Evolutionary conservation across 2,113 vertebrate species (phyloP), one percentile per base, ranked within the genome.

Genomic region (Aptenodytes forsteri): DNA sequence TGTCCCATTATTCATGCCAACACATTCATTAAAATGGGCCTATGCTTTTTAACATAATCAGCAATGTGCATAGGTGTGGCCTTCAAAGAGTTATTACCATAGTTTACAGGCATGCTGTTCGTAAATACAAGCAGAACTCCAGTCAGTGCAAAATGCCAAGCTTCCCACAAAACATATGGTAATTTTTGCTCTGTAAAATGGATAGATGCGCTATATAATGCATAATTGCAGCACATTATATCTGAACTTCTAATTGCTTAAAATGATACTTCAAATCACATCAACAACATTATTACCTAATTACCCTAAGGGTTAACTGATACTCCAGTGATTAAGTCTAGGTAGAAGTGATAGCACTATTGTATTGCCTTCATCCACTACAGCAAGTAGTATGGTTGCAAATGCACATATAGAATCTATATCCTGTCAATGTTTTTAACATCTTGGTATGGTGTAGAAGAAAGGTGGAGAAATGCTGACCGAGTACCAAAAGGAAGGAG

Each of bases 281-380:
- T 87, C 89, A 94, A 80, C 70, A 94, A 73, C 64, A 93, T 96
- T 97, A 97, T 90, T 95, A 93, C 75, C 85, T 93, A 93, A 97
- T 95, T 97, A 92, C 66, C 89, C 91, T 81, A 96, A 95, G 97
- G 94, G 87, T 97, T 96, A 96, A 97, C 94, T 93, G 95, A 96
- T 96, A 90, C 59, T 75, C 87, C 72, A 83, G 58, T 91, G 84
- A 95, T 96, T 89, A 89, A 93, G 50, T 73, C 50, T 70, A 83
- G 54, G 75, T 80, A 77, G 78, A 93, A 93, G 78, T 6, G 8
- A 73, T 6, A 49, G 58, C 79, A 34, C 32, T 83, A 56, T 55
- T 86, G 62, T 86, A 52, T 46, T 59, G 59, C 56, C 73, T 65
- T 72, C 56, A 91, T 27, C 32, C 32, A 16, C 40, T 50, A 25